A percentile compares a stretch with the other conserved stretches of the same genome.
Conservation (phyloP, 2,797 vertebrate species). For the Bovichtus diacanthus region DNA sequence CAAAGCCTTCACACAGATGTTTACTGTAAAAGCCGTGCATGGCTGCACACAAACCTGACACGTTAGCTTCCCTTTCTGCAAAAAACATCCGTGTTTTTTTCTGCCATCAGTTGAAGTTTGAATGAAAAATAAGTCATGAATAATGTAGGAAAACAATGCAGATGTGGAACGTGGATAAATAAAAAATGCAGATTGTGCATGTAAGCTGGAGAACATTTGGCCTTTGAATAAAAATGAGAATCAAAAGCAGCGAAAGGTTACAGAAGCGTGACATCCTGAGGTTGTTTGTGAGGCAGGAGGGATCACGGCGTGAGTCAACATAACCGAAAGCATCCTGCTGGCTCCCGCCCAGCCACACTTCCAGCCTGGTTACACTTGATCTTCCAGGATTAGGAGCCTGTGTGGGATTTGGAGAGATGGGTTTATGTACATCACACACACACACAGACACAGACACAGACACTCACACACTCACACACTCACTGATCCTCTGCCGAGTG, state of each 20-base stretch:
- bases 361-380: conserved; percentile 66
- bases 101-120: neutral
- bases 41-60: conserved; percentile 45
- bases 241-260: conserved; percentile 40
- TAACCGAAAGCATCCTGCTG: conserved; percentile 38
- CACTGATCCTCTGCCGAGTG: conserved; percentile 53
- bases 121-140: neutral
- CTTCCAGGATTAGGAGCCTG: conserved; percentile 69
- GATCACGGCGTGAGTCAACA: conserved; percentile 59
- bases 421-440: conserved; percentile 54
- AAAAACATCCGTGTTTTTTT: conserved; percentile 36
- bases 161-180: neutral
- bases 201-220: neutral
- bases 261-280: conserved; percentile 34
- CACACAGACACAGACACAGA: conserved; percentile 30
- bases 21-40: conserved; percentile 27
- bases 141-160: neutral
- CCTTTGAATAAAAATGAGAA: conserved; percentile 19
- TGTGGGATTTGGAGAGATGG: conserved; percentile 63
- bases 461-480: conserved; percentile 36
- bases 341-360: conserved; percentile 61
- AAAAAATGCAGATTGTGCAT: neutral
- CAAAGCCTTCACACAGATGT: conserved; percentile 48
- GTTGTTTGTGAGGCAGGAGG: conserved; percentile 26
- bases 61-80: neutral